Evolutionary conservation across 2,888 invertebrate species (phyloP), one percentile per base, ranked within the genome.

Genomic region (Nineta flava): DNA sequence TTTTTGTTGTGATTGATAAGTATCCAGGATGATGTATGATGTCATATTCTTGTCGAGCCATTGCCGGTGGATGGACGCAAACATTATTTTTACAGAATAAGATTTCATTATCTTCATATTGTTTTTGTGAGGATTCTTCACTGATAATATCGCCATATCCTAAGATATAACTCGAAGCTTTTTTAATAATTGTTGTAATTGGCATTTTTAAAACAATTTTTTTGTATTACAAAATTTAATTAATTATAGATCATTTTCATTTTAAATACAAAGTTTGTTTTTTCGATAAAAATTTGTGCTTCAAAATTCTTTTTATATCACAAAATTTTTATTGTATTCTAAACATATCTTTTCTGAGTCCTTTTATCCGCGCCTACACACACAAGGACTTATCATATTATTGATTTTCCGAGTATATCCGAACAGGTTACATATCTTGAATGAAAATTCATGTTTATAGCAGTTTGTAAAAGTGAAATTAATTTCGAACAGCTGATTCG

Each of bases 21-120:
- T 96, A 96, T 0, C 84, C 95, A 2, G 94, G 94, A 67, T 91
- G 87, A 62, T 95, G 95, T 1, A 88, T 74, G 31, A 87, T 79
- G 57, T 92, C 91, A 49, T 83, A 77, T 59, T 86, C 85, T 58
- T 85, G 84, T 46, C 90, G 76, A 48, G 87, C 77, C 53, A 86
- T 75, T 0, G 87, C 84, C 46, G 92, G 90, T 6, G 94, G 93
- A 72, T 96, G 95, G 44, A 96, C 94, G 66, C 95, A 96, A 34
- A 96, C 93, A 68, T 96, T 95, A 66, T 96, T 96, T 71, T 95
- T 96, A 68, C 88, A 87, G 66, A 87, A 88, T 47, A 88, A 70
- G 52, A 86, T 79, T 71, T 88, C 88, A 61, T 87, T 87, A 67
- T 88, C 86, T 63, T 84, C 82, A 62, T 85, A 87, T 60, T 74